phyloP scores from a whole-genome alignment of 2,888 invertebrate species.

The Aporophyla nigra region DNA sequence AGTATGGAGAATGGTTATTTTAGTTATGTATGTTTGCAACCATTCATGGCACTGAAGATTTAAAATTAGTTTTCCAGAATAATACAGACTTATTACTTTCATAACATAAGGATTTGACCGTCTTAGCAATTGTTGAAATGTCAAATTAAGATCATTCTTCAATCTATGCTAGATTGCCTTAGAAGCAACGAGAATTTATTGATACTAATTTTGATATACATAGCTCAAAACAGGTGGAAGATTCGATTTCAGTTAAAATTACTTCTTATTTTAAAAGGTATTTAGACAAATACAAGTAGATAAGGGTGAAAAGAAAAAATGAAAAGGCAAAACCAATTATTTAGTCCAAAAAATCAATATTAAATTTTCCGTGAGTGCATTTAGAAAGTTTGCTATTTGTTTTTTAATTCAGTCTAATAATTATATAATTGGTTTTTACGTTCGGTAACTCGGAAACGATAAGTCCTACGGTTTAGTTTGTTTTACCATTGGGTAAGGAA shows the following conservation, averaged over 20 bases:
- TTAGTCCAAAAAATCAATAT: too few relatives aligned
- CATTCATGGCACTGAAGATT: background rate
- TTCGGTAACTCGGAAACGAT: too few relatives aligned
- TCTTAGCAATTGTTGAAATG: background rate
- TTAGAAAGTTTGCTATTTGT: too few relatives aligned
- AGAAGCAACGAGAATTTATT: too few relatives aligned
- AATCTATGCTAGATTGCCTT: background rate
- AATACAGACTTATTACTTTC: background rate
- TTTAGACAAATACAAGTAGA: background rate
- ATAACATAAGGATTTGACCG: background rate
- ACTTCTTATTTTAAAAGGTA: background rate
- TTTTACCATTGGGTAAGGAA: too few relatives aligned
- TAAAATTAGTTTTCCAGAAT: background rate
- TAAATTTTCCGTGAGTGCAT: too few relatives aligned
- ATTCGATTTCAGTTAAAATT: background rate
- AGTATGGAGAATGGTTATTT: background rate
- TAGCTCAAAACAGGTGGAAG: background rate
- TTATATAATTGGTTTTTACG: too few relatives aligned
- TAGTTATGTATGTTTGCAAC: background rate
- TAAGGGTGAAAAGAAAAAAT: conserved; percentile 10
- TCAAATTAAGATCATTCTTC: background rate
- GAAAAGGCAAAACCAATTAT: too few relatives aligned
- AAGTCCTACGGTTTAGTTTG: too few relatives aligned
- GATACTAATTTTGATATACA: background rate
- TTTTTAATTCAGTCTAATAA: too few relatives aligned